phyloP scores from a whole-genome alignment of 2,888 invertebrate genomes.

The Nycteola revayana region DNA sequence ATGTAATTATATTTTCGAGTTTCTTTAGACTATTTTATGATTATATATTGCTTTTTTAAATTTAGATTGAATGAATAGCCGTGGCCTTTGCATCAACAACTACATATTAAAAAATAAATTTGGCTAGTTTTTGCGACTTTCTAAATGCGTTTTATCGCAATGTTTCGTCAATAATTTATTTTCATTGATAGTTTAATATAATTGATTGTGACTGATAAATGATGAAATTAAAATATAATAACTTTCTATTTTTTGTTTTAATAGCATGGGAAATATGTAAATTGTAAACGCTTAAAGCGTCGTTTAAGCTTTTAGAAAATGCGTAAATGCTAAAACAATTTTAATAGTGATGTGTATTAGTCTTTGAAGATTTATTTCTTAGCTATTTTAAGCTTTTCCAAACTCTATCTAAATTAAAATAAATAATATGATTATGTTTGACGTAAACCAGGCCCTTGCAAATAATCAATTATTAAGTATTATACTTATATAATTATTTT shows the following conservation, averaged over 20 bases:
- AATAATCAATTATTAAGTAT: too few relatives aligned
- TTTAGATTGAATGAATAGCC: constrained; percentile 34
- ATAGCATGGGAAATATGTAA: too few relatives aligned
- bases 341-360: too few relatives aligned
- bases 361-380: too few relatives aligned
- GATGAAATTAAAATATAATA: constrained; percentile 1
- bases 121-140: constrained; percentile 18
- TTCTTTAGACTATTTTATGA: constrained; percentile 29
- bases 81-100: constrained; percentile 21
- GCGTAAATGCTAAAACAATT: too few relatives aligned
- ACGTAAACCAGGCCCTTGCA: too few relatives aligned
- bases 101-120: constrained; percentile 8
- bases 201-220: constrained; percentile 24
- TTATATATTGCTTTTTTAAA: constrained; percentile 30
- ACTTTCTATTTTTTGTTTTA: not conserved
- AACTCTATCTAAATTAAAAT: too few relatives aligned
- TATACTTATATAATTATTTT: too few relatives aligned
- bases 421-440: too few relatives aligned
- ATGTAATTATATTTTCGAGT: constrained; percentile 31
- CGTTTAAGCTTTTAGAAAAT: too few relatives aligned
- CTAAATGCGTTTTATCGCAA: constrained; percentile 20
- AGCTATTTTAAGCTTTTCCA: too few relatives aligned
- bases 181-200: constrained; percentile 14
- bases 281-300: too few relatives aligned
- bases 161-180: constrained; percentile 16